Evolutionary conservation across 2,888 invertebrate species (phyloP).

Genomic region (Aricia artaxerxes): DNA sequence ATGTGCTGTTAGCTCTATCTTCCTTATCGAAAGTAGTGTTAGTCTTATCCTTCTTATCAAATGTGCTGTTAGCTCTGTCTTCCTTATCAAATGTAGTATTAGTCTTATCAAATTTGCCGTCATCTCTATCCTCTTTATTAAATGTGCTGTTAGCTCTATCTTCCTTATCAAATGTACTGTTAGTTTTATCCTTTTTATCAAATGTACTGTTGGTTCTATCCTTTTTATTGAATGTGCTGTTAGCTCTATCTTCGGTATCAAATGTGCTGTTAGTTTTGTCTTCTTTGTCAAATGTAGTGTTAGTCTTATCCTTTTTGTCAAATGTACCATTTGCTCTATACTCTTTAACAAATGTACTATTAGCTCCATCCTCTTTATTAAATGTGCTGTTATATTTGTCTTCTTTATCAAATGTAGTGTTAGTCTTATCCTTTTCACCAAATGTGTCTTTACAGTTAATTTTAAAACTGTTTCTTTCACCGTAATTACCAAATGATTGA

Average conservation of each 20-base stretch:
- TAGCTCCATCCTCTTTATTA: constrained; percentile 35
- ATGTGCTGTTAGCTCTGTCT: neutral
- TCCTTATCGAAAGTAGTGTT: neutral
- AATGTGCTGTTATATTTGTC: constrained; percentile 31
- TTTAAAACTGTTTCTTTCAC: neutral
- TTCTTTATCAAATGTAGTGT: constrained; percentile 36
- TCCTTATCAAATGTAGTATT: constrained; percentile 34
- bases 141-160: constrained; percentile 41
- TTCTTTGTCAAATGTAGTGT: neutral
- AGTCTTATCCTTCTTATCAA: constrained; percentile 25
- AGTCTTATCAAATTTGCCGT: constrained; percentile 35
- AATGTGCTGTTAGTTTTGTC: constrained; percentile 39
- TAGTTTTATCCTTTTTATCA: constrained; percentile 30
- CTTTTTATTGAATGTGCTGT: neutral
- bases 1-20: constrained; percentile 18
- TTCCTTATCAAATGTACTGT: constrained; percentile 41
- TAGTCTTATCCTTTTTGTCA: constrained; percentile 44
- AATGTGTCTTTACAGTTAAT: constrained; percentile 23
- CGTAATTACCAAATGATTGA: neutral
- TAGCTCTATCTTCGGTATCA: constrained; percentile 27
- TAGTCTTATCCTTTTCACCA: constrained; percentile 35
- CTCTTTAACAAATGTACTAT: constrained; percentile 34
- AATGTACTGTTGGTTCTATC: constrained; percentile 30
- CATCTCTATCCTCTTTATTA: neutral
- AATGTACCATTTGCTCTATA: constrained; percentile 45